Evolutionary conservation across 2,113 vertebrate species (phyloP).

Genomic region (Ceuthmochares aereus): DNA sequence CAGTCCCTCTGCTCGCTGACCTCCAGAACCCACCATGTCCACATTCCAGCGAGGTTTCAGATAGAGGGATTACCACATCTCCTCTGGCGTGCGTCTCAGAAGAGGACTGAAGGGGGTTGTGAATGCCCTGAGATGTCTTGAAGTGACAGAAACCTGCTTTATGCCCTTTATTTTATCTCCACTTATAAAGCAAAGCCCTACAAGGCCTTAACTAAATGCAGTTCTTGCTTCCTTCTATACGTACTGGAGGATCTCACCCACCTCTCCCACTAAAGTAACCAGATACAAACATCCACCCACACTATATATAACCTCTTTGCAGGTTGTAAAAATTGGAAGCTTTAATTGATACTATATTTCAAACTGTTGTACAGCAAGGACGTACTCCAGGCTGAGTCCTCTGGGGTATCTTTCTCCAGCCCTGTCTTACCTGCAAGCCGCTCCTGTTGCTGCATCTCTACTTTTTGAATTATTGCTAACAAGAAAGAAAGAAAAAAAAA

Average conservation of each 20-base stretch:
- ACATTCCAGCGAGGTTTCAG: accelerated
- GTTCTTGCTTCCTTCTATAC: not conserved
- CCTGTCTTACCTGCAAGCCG: not conserved
- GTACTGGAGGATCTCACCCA: not conserved
- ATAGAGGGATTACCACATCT: not conserved
- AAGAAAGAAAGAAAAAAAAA: not conserved
- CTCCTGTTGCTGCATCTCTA: not conserved
- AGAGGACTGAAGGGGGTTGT: not conserved
- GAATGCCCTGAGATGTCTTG: not conserved
- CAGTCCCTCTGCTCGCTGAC: not conserved
- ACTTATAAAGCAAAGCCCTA: not conserved
- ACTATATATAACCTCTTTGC: constrained; percentile 22
- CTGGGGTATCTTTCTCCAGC: constrained; percentile 20
- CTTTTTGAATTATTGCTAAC: constrained; percentile 20
- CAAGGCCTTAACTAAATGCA: not conserved
- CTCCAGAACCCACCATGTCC: not conserved
- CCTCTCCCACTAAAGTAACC: constrained; percentile 17
- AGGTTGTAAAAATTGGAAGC: constrained; percentile 45
- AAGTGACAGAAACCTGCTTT: constrained; percentile 5
- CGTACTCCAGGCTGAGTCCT: not conserved
- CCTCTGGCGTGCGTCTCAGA: accelerated
- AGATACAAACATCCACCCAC: constrained; percentile 29
- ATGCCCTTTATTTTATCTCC: constrained; percentile 20
- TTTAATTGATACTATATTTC: constrained; percentile 77
- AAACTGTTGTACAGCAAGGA: constrained; percentile 54